Evolutionary conservation across 2,113 vertebrate species (phyloP).

Genomic region (Collichthys lucidus): DNA sequence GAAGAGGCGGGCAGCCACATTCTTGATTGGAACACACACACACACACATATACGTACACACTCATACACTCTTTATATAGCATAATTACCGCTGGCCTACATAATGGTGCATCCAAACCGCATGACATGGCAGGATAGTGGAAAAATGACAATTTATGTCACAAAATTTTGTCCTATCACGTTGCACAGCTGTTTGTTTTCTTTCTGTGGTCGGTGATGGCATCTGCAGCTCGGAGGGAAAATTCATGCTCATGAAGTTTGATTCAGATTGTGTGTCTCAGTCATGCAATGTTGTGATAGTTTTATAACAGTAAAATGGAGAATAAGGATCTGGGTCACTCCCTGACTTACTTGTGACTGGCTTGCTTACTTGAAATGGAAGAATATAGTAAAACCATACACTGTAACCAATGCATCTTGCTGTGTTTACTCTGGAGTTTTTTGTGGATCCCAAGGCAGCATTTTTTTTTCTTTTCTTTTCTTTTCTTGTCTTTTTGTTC

Average conservation of each 20-base stretch:
- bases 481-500: too few relatives aligned
- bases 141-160: constrained; percentile 53
- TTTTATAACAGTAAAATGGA: neutral
- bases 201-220: constrained; percentile 24
- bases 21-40: constrained; percentile 17
- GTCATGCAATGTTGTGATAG: neutral
- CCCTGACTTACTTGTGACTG: neutral
- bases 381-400: neutral
- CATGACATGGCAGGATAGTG: constrained; percentile 57
- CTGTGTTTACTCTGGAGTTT: neutral
- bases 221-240: constrained; percentile 20
- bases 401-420: neutral
- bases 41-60: constrained; percentile 14
- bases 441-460: too few relatives aligned
- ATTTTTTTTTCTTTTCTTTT: too few relatives aligned
- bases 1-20: neutral
- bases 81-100: constrained; percentile 56
- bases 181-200: constrained; percentile 30
- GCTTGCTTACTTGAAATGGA: neutral
- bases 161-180: constrained; percentile 23
- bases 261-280: constrained; percentile 8
- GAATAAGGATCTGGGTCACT: neutral
- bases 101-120: constrained; percentile 51
- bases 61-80: constrained; percentile 1
- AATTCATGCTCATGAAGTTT: constrained; percentile 40